These are phyloP conservation scores for Talpa occidentalis DNA, from an alignment of 2,113 vertebrate species.

Conservation along the genomic window DNA sequence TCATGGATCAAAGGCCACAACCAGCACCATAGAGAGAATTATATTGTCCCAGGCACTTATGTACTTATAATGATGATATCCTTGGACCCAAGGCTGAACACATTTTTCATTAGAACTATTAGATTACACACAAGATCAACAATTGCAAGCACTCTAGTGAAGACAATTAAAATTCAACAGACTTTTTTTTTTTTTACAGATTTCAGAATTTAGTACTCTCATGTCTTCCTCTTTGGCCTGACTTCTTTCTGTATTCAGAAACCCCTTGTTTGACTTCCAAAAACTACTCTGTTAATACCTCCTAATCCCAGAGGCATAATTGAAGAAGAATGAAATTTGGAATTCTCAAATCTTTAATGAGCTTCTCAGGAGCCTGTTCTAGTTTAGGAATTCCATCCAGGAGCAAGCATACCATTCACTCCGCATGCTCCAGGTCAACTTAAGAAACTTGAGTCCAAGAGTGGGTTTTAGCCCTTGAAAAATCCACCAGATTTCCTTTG, in stretches of 20 bases:
- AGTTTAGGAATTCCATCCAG: slow-evolving; percentile 23
- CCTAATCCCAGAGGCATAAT: slow-evolving; percentile 61
- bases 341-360: slow-evolving; percentile 55
- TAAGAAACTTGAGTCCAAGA: neutral
- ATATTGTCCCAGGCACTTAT: slow-evolving; percentile 77
- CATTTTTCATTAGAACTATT: slow-evolving; percentile 79
- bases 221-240: slow-evolving; percentile 63
- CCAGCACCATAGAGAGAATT: slow-evolving; percentile 66
- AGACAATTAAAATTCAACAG: slow-evolving; percentile 77
- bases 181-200: slow-evolving; percentile 57
- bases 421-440: neutral
- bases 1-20: slow-evolving; percentile 68
- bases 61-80: slow-evolving; percentile 78
- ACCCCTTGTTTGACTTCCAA: slow-evolving; percentile 79
- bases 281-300: slow-evolving; percentile 66
- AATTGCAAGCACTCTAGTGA: slow-evolving; percentile 67
- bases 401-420: neutral
- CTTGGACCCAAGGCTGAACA: slow-evolving; percentile 69
- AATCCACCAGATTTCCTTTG: neutral
- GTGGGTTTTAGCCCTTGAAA: neutral
- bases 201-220: slow-evolving; percentile 58
- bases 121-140: slow-evolving; percentile 78
- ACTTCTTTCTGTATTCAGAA: slow-evolving; percentile 70
- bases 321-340: slow-evolving; percentile 61
- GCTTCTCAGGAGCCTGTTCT: slow-evolving; percentile 3